Evolutionary conservation across 2,888 invertebrate species (phyloP).

Genomic region (Perizoma affinitatum): DNA sequence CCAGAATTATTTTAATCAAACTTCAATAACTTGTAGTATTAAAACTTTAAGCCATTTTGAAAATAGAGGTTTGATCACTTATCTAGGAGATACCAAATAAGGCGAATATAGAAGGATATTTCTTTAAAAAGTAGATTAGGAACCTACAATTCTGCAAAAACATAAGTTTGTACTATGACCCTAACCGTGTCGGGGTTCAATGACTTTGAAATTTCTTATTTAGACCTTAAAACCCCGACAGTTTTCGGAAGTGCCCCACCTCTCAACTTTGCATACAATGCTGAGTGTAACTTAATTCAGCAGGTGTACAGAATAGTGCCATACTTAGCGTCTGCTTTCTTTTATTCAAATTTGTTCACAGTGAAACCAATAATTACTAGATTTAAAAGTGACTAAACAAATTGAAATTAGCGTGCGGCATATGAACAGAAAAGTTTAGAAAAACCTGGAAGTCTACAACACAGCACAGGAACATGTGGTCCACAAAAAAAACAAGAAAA

Average conservation of each 20-base stretch:
- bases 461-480: too few species aligned
- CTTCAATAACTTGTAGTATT: too few species aligned
- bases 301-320: conserved; percentile 44
- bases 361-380: conserved; percentile 55
- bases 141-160: not conserved
- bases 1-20: too few species aligned
- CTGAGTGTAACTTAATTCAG: conserved; percentile 38
- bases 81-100: too few species aligned
- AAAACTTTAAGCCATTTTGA: too few species aligned
- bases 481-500: too few species aligned
- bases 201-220: conserved; percentile 65
- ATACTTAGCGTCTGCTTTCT: conserved; percentile 54
- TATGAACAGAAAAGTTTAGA: not conserved
- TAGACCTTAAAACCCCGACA: conserved; percentile 47
- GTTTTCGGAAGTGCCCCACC: conserved; percentile 32
- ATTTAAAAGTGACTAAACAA: conserved; percentile 51
- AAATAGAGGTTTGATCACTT: too few species aligned
- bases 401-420: conserved; percentile 30
- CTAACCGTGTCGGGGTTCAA: conserved; percentile 48
- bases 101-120: too few species aligned
- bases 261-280: conserved; percentile 31
- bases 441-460: too few species aligned
- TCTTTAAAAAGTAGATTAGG: not conserved
- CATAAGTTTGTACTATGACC: conserved; percentile 36
- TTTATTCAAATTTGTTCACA: conserved; percentile 59